These are phyloP conservation scores for Gobius niger DNA, from an alignment of 2,113 vertebrate genomes.

Conservation along the genomic window DNA sequence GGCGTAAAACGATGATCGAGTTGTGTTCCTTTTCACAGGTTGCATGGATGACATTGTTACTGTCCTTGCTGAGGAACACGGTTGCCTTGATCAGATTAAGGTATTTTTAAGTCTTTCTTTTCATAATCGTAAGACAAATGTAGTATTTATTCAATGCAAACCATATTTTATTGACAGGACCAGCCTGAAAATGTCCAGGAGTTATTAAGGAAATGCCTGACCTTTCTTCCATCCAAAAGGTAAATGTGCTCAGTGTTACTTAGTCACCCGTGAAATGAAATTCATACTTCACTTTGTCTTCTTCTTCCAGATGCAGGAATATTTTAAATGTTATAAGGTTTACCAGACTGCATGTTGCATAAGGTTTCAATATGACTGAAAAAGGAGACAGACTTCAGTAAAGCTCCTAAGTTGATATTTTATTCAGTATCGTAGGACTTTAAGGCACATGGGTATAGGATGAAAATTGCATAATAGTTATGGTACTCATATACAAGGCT, in stretches of 20 bases:
- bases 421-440: no score
- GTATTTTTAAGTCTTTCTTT: slow-evolving; percentile 63
- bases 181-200: slow-evolving; percentile 81
- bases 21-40: slow-evolving; percentile 71
- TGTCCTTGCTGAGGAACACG: slow-evolving; percentile 93
- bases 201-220: slow-evolving; percentile 92
- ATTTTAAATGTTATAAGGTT: not conserved
- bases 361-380: no score
- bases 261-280: slow-evolving; percentile 17
- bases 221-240: slow-evolving; percentile 91
- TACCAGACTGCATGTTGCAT: not conserved
- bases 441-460: no score
- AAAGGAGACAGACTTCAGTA: no score
- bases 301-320: not conserved
- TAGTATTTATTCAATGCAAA: slow-evolving; percentile 13
- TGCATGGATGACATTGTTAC: slow-evolving; percentile 92
- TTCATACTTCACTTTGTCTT: slow-evolving; percentile 16
- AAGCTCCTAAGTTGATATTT: no score
- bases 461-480: no score
- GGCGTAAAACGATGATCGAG: not conserved
- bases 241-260: slow-evolving; percentile 47
- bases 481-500: no score
- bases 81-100: slow-evolving; percentile 90
- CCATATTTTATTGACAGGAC: slow-evolving; percentile 69
- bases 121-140: no score